Evolutionary conservation across 1,140 invertebrate genomes (phyloP), one percentile per base, ranked within the genome.

Genomic region (Psilanteris sp.): DNA sequence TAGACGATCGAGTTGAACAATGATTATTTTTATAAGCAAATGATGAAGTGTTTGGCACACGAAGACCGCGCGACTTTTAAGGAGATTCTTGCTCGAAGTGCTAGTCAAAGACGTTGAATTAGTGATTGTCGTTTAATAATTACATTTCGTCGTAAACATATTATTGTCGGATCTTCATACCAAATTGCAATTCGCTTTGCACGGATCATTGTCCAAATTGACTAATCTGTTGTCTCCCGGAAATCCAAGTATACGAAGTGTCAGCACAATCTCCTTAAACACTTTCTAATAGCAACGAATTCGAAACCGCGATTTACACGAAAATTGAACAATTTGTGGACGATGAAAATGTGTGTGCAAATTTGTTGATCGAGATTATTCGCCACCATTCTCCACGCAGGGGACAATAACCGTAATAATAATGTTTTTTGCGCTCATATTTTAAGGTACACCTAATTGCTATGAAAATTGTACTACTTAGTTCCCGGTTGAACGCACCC

Each of bases 41-140:
- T n/a, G 5, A 37, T 10, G 3, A 59, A 41, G 15, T 43, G 4
- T n/a, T n/a, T n/a, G n/a, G n/a, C n/a, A n/a, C 18, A 5, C 18
- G n/a, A 20, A 41, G n/a, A 13, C 1, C 6, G 6, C 2, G 43
- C 43, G 32, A 52, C 14, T 48, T 50, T 73, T 57, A 50, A 57
- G 59, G 48, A 57, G 55, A 73, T 57, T 55, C 31, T 11, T 55
- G 48, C 55, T 46, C 32, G n/a, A 62, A 57, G 48, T 72, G 41
- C 68, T 72, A 72, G 68, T 72, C 68, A 64, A 59, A 70, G 18
- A 31, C 29, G n/a, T 54, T 36, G n/a, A 61, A 54, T 54, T 62
- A 71, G 22, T 34, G 32, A 24, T 48, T 48, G 26, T 24, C 31
- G 4, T 52, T 43, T 24, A n/a, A n/a, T n/a, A n/a, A n/a, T n/a